phyloP scores from a whole-genome alignment of 2,797 vertebrate species.

The Nannoperca obscura region DNA sequence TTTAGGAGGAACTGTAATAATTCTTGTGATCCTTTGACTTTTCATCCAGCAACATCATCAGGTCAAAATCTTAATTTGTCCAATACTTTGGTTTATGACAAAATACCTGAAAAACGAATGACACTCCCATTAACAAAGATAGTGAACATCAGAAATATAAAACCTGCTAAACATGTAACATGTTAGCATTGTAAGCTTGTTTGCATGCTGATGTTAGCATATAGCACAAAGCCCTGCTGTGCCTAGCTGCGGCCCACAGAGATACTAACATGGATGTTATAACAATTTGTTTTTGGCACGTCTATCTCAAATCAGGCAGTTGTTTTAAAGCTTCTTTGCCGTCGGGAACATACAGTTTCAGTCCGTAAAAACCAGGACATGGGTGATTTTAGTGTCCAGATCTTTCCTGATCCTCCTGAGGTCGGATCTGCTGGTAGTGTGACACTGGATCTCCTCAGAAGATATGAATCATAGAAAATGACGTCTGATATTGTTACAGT shows the following conservation, averaged over 20 bases:
- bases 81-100: background rate
- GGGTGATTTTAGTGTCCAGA: slow-evolving; percentile 50
- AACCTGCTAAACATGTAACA: background rate
- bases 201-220: background rate
- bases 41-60: background rate
- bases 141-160: background rate
- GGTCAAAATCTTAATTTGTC: background rate
- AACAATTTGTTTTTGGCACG: background rate
- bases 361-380: slow-evolving; percentile 41
- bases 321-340: slow-evolving; percentile 27
- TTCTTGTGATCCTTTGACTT: background rate
- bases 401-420: slow-evolving; percentile 57
- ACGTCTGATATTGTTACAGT: slow-evolving; percentile 68
- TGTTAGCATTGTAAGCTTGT: background rate
- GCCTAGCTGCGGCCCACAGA: background rate
- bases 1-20: background rate
- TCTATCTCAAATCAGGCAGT: slow-evolving; percentile 8
- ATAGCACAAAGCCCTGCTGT: background rate
- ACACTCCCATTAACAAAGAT: background rate
- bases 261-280: no score
- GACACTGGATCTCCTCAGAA: slow-evolving; percentile 68
- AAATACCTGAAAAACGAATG: background rate
- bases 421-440: slow-evolving; percentile 30
- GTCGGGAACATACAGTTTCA: slow-evolving; percentile 24
- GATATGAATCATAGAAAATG: slow-evolving; percentile 66